phyloP scores from a whole-genome alignment of 2,888 invertebrate genomes.

The Tillus elongatus region DNA sequence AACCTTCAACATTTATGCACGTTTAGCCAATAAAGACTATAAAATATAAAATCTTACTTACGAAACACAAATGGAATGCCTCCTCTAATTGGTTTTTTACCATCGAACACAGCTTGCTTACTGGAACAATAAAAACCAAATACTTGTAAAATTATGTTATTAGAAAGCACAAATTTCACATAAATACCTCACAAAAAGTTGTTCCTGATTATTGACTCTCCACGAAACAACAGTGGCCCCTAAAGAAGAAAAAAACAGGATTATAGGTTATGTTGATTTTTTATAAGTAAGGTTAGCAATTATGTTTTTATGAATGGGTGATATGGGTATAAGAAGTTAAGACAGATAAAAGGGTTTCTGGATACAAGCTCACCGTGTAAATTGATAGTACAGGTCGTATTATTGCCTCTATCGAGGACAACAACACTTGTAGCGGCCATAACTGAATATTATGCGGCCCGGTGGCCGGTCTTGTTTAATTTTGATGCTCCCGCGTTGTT shows the following conservation, averaged over 20 bases:
- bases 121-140: slow-evolving; percentile 47
- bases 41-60: too few relatives aligned
- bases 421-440: slow-evolving; percentile 87
- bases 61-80: slow-evolving; percentile 96
- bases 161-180: not conserved
- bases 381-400: slow-evolving; percentile 94
- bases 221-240: slow-evolving; percentile 95
- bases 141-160: not conserved
- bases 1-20: too few relatives aligned
- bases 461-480: slow-evolving; percentile 35
- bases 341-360: not conserved
- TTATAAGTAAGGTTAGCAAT: slow-evolving; percentile 11
- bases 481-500: slow-evolving; percentile 28
- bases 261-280: slow-evolving; percentile 32
- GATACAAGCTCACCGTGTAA: slow-evolving; percentile 69
- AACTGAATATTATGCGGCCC: slow-evolving; percentile 23
- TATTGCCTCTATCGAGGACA: slow-evolving; percentile 89
- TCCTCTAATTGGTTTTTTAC: slow-evolving; percentile 90
- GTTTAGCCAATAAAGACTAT: too few relatives aligned
- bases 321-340: not conserved
- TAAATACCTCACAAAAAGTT: slow-evolving; percentile 84
- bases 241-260: slow-evolving; percentile 41
- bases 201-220: slow-evolving; percentile 93
- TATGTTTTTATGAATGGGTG: slow-evolving; percentile 6
- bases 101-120: slow-evolving; percentile 92